phyloP scores from a whole-genome alignment of 2,888 invertebrate species.

The Leptinotarsa peninsularis region DNA sequence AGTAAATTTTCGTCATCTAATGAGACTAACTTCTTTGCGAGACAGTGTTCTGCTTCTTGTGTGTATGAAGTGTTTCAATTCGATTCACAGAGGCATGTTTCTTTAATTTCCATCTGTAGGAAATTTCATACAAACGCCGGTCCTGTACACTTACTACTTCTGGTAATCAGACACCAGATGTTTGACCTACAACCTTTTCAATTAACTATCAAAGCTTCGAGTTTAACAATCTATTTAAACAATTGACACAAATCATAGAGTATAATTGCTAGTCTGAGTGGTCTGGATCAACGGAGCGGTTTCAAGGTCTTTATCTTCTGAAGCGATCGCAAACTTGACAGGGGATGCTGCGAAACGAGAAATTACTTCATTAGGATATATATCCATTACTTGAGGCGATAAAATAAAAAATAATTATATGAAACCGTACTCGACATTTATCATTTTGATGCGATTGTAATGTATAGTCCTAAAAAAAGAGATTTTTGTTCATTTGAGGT shows the following conservation, averaged over 20 bases:
- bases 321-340: background rate
- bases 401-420: no score
- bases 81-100: no score
- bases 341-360: background rate
- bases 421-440: no score
- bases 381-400: no score
- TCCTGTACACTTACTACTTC: background rate
- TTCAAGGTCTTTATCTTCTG: slow-evolving; percentile 1
- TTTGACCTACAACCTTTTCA: background rate
- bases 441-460: no score
- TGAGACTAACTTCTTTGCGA: no score
- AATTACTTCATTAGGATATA: background rate
- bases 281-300: slow-evolving; percentile 3
- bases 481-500: no score
- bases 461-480: no score
- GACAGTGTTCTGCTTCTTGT: no score
- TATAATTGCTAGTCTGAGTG: background rate
- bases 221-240: background rate
- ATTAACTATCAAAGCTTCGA: background rate
- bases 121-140: background rate
- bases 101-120: no score
- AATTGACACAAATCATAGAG: background rate
- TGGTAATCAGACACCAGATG: background rate
- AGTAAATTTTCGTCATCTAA: no score
- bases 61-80: no score